These are phyloP conservation scores for Diogma glabrata DNA, from an alignment of 2,888 invertebrate genomes.

Conservation along the genomic window DNA sequence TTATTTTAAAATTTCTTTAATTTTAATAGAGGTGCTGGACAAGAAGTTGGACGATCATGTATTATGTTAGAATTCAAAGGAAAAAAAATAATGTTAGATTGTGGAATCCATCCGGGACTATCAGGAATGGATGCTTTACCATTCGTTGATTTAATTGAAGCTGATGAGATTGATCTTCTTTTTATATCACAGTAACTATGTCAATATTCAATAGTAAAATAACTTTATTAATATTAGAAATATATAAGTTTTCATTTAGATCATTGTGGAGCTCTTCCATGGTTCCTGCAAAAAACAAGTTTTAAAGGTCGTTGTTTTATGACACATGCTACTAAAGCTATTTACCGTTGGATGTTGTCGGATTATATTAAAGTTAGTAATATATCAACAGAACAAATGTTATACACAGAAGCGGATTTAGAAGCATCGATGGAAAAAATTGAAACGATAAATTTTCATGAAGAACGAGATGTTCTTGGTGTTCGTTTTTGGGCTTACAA, in stretches of 20 bases:
- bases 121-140: constrained; percentile 96
- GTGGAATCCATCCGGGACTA: constrained; percentile 96
- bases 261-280: constrained; percentile 95
- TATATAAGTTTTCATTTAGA: constrained; percentile 86
- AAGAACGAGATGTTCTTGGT: constrained; percentile 94
- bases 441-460: constrained; percentile 95
- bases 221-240: constrained; percentile 1
- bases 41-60: constrained; percentile 98
- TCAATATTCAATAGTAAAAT: constrained; percentile 11
- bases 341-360: constrained; percentile 94
- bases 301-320: constrained; percentile 97
- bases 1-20: constrained; percentile 5
- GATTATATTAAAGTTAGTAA: constrained; percentile 99
- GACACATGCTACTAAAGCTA: constrained; percentile 99
- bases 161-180: constrained; percentile 90
- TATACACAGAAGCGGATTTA: constrained; percentile 94
- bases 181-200: constrained; percentile 80
- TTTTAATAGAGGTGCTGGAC: constrained; percentile 75
- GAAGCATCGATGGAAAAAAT: constrained; percentile 98
- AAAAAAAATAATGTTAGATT: constrained; percentile 97
- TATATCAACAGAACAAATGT: constrained; percentile 91
- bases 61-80: constrained; percentile 98
- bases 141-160: constrained; percentile 94
- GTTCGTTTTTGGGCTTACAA: constrained; percentile 98
- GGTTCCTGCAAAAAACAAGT: constrained; percentile 94